A percentile compares a stretch with the other conserved stretches of the same genome.
Conservation (phyloP, 1,140 invertebrate species). For the Camponotus floridanus region DNA sequence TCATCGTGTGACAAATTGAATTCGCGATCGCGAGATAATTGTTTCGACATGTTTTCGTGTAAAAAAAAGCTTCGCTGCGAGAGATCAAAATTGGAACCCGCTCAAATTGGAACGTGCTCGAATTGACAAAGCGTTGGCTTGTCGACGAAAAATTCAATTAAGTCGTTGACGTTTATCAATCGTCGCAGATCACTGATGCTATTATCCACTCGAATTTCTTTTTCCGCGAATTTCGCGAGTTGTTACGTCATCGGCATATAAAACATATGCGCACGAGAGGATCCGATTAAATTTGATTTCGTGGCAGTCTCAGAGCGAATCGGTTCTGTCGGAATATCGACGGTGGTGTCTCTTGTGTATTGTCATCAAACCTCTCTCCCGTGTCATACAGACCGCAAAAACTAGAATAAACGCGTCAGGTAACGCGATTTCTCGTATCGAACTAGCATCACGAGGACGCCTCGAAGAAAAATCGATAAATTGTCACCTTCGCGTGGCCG, state of each 20-base stretch:
- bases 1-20: slow-evolving; percentile 32
- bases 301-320: background rate
- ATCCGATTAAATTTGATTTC: slow-evolving; percentile 19
- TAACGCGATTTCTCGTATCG: slow-evolving; percentile 17
- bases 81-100: slow-evolving; percentile 45
- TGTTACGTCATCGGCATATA: background rate
- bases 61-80: slow-evolving; percentile 26
- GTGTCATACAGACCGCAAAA: slow-evolving; percentile 27
- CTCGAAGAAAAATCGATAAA: slow-evolving; percentile 53
- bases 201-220: slow-evolving; percentile 20
- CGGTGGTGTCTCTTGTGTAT: slow-evolving; percentile 22
- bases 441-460: background rate
- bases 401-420: slow-evolving; percentile 31
- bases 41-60: slow-evolving; percentile 43
- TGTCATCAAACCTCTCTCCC: slow-evolving; percentile 15
- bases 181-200: slow-evolving; percentile 20
- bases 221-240: slow-evolving; percentile 6
- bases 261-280: background rate
- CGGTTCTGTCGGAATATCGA: slow-evolving; percentile 15
- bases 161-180: slow-evolving; percentile 51
- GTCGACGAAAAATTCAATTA: slow-evolving; percentile 53
- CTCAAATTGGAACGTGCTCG: slow-evolving; percentile 41
- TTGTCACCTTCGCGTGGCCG: slow-evolving; percentile 62
- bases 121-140: slow-evolving; percentile 51
- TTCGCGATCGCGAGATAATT: slow-evolving; percentile 38